These are phyloP conservation scores for Crossaster papposus DNA, from an alignment of 53 echinoderm and acorn worm genomes.

Conservation along the genomic window DNA sequence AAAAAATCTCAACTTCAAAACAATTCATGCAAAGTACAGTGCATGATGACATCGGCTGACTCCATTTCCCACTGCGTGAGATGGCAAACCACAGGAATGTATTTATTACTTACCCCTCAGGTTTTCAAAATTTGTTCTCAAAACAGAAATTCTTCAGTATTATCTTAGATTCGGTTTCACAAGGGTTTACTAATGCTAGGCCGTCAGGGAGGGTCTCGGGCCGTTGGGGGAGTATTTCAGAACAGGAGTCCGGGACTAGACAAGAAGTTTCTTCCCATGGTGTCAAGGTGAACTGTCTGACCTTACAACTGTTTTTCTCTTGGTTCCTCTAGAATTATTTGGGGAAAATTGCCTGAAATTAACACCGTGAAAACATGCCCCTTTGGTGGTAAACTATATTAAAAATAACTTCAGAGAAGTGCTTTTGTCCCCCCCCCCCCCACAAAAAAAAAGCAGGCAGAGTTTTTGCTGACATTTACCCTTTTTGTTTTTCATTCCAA, in stretches of 20 bases:
- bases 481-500: background rate
- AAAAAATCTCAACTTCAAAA: background rate
- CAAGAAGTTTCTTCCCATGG: constrained; percentile 7
- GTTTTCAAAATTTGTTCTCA: background rate
- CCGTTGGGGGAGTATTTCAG: constrained; percentile 3
- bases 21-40: background rate
- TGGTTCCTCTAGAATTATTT: background rate
- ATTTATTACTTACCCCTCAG: constrained; percentile 33
- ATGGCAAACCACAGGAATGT: constrained; percentile 57
- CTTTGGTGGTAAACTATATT: constrained; percentile 36
- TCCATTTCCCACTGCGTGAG: background rate
- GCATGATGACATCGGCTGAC: background rate
- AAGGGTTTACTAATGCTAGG: background rate
- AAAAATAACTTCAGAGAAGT: background rate
- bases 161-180: constrained; percentile 14
- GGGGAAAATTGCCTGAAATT: constrained; percentile 39
- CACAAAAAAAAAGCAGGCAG: too few species aligned
- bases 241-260: background rate
- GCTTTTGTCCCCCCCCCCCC: background rate
- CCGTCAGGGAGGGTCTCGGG: background rate
- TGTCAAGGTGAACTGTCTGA: constrained; percentile 4
- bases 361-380: background rate
- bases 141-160: background rate
- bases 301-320: constrained; percentile 24
- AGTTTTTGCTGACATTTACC: too few species aligned